Conservation (phyloP, 2,797 vertebrate genomes). For the Remorina albescens region DNA sequence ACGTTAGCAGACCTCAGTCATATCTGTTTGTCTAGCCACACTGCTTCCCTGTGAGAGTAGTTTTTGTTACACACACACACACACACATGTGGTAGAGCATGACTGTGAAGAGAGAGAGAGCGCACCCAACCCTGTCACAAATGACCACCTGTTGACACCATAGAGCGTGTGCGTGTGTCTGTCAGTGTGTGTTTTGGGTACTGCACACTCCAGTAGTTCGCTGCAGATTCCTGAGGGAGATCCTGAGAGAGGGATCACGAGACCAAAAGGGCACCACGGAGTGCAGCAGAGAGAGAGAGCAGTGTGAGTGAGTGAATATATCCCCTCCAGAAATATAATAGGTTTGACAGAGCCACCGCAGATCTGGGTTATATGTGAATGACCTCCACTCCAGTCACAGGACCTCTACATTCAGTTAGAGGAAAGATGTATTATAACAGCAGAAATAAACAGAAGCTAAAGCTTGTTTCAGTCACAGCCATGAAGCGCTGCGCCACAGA, state of each 20-base stretch:
- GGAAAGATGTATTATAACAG: slow-evolving; percentile 3
- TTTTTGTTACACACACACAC: slow-evolving; percentile 50
- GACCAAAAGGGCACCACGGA: background rate
- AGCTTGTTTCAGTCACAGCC: background rate
- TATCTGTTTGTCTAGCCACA: slow-evolving; percentile 54
- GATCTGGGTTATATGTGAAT: slow-evolving; percentile 26
- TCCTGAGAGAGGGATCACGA: slow-evolving; percentile 33
- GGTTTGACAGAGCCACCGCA: background rate
- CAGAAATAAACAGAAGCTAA: background rate
- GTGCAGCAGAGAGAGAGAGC: background rate
- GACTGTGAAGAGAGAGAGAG: slow-evolving; percentile 14
- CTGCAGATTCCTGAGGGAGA: slow-evolving; percentile 42
- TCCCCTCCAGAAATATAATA: slow-evolving; percentile 6
- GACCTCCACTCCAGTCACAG: slow-evolving; percentile 41
- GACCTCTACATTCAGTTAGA: slow-evolving; percentile 9
- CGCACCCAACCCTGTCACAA: slow-evolving; percentile 41
- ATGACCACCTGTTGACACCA: slow-evolving; percentile 67
- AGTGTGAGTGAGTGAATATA: background rate
- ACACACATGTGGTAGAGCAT: slow-evolving; percentile 47
- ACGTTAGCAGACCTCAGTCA: slow-evolving; percentile 31
- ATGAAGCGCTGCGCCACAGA: background rate
- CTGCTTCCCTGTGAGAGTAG: slow-evolving; percentile 51
- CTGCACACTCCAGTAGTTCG: slow-evolving; percentile 16
- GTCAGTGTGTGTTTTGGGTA: background rate
- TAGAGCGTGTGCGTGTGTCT: too few relatives aligned